Percentiles rank a stretch among this genome's conserved stretches.
phyloP scores from a whole-genome alignment of 2,797 vertebrate species.

The Percopsis omiscomaycus region DNA sequence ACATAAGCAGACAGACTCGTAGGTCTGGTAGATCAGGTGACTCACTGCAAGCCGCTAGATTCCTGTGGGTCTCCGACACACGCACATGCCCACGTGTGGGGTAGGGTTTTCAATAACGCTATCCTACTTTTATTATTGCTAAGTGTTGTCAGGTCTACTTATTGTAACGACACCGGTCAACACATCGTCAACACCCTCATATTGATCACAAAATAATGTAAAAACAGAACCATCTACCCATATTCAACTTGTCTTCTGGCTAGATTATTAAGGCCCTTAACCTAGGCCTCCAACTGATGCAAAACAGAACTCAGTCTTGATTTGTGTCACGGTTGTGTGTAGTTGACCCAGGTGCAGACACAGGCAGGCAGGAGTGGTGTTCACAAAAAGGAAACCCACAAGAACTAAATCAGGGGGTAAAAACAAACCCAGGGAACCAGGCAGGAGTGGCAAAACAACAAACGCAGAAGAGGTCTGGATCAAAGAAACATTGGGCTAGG shows the following conservation, averaged over 20 bases:
- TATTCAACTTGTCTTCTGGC: not conserved
- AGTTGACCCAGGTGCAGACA: too few species aligned
- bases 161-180: constrained; percentile 17
- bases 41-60: constrained; percentile 41
- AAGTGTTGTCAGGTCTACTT: constrained; percentile 40
- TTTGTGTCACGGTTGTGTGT: too few species aligned
- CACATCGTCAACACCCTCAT: constrained; percentile 28
- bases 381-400: too few species aligned
- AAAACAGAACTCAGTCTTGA: not conserved
- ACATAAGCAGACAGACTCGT: constrained; percentile 16
- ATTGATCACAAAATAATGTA: too few species aligned
- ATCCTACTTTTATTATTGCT: not conserved
- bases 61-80: constrained; percentile 19
- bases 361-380: too few species aligned
- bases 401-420: too few species aligned
- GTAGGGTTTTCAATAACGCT: constrained; percentile 17
- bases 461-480: too few species aligned
- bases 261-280: not conserved
- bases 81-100: constrained; percentile 6
- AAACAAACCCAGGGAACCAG: too few species aligned
- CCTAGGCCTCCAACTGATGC: not conserved
- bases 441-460: too few species aligned
- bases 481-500: too few species aligned
- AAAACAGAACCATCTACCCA: not conserved
- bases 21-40: constrained; percentile 29